Evolutionary conservation across 2,797 vertebrate genomes (phyloP).

Genomic region (Liasis olivaceus): DNA sequence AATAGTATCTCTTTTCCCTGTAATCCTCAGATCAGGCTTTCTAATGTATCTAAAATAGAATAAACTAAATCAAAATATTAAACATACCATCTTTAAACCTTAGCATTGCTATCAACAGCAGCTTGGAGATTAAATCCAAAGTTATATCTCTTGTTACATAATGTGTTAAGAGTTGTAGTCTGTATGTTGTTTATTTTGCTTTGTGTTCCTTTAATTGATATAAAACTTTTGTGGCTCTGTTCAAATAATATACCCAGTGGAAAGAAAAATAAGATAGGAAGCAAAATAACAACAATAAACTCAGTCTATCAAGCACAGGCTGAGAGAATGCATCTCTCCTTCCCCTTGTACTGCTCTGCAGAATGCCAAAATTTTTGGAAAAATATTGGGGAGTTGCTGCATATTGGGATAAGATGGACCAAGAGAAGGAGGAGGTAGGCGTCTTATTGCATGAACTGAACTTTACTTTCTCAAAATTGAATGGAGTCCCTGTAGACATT

Average conservation of each 20-base stretch:
- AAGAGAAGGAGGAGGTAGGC: neutral
- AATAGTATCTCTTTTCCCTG: conserved; percentile 18
- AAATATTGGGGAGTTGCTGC: neutral
- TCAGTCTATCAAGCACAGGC: neutral
- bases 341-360: neutral
- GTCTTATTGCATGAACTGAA: neutral
- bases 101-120: neutral
- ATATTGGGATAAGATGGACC: too few relatives aligned
- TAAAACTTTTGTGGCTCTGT: conserved; percentile 24
- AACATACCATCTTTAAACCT: neutral
- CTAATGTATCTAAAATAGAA: conserved; percentile 7
- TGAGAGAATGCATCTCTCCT: neutral
- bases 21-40: conserved; percentile 17
- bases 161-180: neutral
- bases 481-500: neutral
- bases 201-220: neutral
- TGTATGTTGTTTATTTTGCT: neutral
- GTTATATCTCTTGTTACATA: neutral
- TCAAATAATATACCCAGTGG: neutral
- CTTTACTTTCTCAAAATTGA: neutral
- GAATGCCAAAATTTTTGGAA: neutral
- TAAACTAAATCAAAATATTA: neutral
- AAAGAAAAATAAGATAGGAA: neutral
- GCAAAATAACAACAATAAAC: neutral
- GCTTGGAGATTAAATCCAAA: neutral